Evolutionary conservation across 2,888 invertebrate species (phyloP), one percentile per base, ranked within the genome.

Genomic region (Eutolmus rufibarbis): DNA sequence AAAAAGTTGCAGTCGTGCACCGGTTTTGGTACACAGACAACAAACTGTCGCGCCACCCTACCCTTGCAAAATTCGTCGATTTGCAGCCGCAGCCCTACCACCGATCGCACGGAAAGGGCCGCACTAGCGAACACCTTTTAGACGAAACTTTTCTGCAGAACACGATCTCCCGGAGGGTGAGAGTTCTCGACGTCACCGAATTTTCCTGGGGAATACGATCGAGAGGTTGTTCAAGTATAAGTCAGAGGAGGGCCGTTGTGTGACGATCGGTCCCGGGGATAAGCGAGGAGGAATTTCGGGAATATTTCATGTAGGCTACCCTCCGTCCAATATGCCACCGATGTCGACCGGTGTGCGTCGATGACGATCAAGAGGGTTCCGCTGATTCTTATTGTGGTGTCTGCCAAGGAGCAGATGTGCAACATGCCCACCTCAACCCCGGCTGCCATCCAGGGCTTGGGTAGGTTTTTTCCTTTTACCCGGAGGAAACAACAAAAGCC

Each of bases 351-450:
- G 78, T 86, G 77, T 86, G 57, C 23, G 43, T 0, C 5, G 43
- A 66, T 79, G 43, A n/a, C 74, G 74, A 43, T 74, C 43, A 74
- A 85, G 74, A 85, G 85, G 85, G 85, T 85, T 84, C 85, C 16
- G 43, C 74, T 81, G 66, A 87, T 87, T 87, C 87, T 87, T 87
- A 87, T 87, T 87, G 81, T 87, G 46, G 78, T 87, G 43, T 74
- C 79, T 79, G 66, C 86, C 46, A 81, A 87, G 87, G 74, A 87
- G 87, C 87, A 87, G 87, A 87, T 87, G 87, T 87, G 87, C 87
- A 87, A 56, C 77, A 57, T 86, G 76, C 77, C 57, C 76, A 77
- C 86, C 77, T 86, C 19, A 12, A 34, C 28, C 40, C 46, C 56
- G 56, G 46, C 43, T 77, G 51, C 66, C 23, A 43, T n/a, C n/a